Conservation (phyloP, 1,140 invertebrate species). For the Trinorchestia longiramus region DNA sequence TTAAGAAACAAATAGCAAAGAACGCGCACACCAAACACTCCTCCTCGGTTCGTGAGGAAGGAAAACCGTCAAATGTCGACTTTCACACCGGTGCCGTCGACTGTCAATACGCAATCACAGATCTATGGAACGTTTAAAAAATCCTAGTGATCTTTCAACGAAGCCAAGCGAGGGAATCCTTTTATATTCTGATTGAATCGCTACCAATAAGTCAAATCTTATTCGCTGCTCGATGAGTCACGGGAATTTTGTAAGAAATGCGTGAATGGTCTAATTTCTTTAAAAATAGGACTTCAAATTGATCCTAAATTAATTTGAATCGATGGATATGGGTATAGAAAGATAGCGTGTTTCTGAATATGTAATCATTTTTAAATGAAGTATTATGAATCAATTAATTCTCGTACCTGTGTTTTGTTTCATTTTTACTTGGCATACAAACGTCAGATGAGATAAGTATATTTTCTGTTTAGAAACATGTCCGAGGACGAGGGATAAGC, state of each 20-base stretch:
- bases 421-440: not conserved
- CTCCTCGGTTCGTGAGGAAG: not conserved
- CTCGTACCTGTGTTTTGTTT: not conserved
- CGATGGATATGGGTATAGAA: not conserved
- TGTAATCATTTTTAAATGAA: not conserved
- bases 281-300: not conserved
- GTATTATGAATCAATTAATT: not conserved
- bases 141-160: not conserved
- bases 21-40: not conserved
- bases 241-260: not conserved
- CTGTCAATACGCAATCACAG: not conserved
- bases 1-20: not conserved
- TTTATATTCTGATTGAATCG: not conserved
- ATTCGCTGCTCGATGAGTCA: not conserved
- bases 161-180: not conserved
- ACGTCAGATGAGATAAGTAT: not conserved
- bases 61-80: not conserved
- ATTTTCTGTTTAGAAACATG: no score
- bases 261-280: not conserved
- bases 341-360: not conserved
- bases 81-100: not conserved
- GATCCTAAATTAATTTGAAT: not conserved
- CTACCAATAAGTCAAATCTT: constrained; percentile 2
- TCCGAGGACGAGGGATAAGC: no score
- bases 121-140: not conserved